Base-by-base conservation (phyloP, 2,797 vertebrate genomes). In the Neosilurus hyrtlii region DNA sequence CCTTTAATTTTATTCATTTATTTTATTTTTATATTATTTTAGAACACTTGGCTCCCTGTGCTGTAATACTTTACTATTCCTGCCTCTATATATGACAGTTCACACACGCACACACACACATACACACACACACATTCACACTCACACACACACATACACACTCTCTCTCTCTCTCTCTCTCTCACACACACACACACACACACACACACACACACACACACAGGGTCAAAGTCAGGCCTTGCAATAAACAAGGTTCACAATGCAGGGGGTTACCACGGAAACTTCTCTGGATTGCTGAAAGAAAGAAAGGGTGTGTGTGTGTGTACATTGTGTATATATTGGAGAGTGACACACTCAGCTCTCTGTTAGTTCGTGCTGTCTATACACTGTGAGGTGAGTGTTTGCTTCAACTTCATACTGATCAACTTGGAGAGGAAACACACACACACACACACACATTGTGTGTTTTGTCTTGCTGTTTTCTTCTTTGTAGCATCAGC, bases 231-330 rank as follows among this genome's bases (percentile, higher is more conserved):
- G 43, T 43, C 43, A 43, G 43, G 43, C 43, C 43, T 43, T 43
- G 43, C 43, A 43, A 43, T 43, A 43, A 43, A 43, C 4, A 43
- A 43, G 43, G 43, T 43, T 43, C 43, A 43, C 43, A 43, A 43
- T 43, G 43, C 43, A 43, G 43, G 43, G 75, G 83, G 97, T 97
- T 96, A 95, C 97, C 96, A 94, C 94, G 96, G 97, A 95, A 96
- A 98, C 96, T 43, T 8, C 43, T 43, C 43, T 5, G 43, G 43
- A 43, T 43, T 43, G 43, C 43, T 43, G 43, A 43, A 43, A 43
- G 43, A 43, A 8, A 30, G 72, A 24, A 26, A 26, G 62, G 52
- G 63, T 68, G 78, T 63, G 68, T 72, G 66, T 71, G 66, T 89
- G 86, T 49, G 16, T 24, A 5, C 10, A 26, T 61, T 15, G 30